phyloP scores from a whole-genome alignment of 1,140 invertebrate species.

The Cydia pomonella region DNA sequence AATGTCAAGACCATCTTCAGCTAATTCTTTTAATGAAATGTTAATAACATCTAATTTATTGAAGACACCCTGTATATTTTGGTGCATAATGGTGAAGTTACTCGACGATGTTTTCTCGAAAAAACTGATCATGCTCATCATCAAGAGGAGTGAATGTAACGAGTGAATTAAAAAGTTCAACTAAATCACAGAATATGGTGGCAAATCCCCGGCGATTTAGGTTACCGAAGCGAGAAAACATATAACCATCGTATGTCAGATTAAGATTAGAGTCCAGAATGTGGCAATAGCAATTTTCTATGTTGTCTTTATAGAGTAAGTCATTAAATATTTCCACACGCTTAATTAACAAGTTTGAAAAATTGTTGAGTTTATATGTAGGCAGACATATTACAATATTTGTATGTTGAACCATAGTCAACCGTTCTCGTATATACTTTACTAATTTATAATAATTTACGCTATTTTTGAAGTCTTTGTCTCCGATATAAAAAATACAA shows the following conservation, averaged over 20 bases:
- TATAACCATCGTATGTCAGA: not conserved
- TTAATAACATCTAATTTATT: no score
- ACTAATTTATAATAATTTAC: not conserved
- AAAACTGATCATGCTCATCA: not conserved
- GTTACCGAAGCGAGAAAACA: not conserved
- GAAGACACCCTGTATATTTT: no score
- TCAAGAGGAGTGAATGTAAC: no score
- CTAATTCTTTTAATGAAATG: no score
- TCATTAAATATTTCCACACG: constrained; percentile 6
- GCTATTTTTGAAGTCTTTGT: not conserved
- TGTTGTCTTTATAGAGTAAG: not conserved
- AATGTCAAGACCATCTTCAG: no score
- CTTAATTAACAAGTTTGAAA: not conserved
- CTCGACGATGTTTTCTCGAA: no score
- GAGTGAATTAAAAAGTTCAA: not conserved
- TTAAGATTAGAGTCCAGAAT: not conserved
- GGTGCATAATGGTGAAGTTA: no score
- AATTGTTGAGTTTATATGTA: not conserved
- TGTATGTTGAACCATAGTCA: not conserved
- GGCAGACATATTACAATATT: not conserved
- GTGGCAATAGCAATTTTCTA: not conserved
- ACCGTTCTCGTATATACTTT: not conserved
- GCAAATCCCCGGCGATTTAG: not conserved
- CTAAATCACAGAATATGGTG: not conserved
- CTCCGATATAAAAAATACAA: not conserved